phyloP scores from a whole-genome alignment of 1,140 invertebrate genomes.

The Heliconius himera region DNA sequence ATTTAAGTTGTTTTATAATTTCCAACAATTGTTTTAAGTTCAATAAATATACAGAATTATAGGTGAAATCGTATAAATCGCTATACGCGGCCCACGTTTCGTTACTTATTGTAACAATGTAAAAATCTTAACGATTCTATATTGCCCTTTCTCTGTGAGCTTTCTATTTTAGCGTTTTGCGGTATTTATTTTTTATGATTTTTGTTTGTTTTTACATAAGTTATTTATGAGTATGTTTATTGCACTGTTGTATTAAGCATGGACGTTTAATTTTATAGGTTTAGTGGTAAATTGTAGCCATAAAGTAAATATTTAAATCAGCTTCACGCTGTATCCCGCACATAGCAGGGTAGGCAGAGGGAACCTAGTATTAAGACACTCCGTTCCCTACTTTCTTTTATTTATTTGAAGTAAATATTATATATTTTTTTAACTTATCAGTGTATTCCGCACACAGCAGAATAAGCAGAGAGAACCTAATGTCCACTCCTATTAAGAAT shows the following conservation, averaged over 20 bases:
- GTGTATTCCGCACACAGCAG: too few relatives aligned
- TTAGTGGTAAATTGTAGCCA: neutral
- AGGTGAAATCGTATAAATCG: conserved; percentile 62
- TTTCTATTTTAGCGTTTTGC: conserved; percentile 53
- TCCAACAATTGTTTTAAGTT: conserved; percentile 21
- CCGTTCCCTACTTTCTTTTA: too few relatives aligned
- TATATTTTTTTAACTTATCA: too few relatives aligned
- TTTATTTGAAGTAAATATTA: neutral
- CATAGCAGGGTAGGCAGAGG: too few relatives aligned
- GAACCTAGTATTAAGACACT: too few relatives aligned
- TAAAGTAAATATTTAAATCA: neutral
- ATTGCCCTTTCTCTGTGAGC: conserved; percentile 66
- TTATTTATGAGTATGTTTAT: conserved; percentile 11
- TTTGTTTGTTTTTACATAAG: conserved; percentile 26
- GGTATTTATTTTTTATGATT: conserved; percentile 20
- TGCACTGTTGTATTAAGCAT: neutral
- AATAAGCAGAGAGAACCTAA: too few relatives aligned
- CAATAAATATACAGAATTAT: conserved; percentile 48
- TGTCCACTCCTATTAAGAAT: too few relatives aligned
- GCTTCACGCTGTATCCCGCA: too few relatives aligned
- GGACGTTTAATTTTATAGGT: neutral
- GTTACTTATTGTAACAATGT: conserved; percentile 59
- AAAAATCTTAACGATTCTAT: conserved; percentile 58
- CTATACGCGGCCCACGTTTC: conserved; percentile 48
- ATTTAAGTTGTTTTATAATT: neutral